Evolutionary conservation across 2,797 vertebrate genomes (phyloP).

Genomic region (Rhynchotus rufescens): DNA sequence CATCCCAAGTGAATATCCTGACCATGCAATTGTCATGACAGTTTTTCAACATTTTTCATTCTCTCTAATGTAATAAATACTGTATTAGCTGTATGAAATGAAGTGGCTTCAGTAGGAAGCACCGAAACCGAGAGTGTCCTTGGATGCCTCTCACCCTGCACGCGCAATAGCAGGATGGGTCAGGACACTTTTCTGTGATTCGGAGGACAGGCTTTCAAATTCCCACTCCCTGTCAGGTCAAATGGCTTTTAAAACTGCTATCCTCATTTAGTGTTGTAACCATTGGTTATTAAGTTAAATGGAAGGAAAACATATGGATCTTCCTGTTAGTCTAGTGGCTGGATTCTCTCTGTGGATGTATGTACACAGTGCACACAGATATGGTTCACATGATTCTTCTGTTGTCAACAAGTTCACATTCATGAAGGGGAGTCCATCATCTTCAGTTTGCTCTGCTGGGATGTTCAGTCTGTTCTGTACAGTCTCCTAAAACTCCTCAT

Average conservation of each 20-base stretch:
- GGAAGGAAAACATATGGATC: neutral
- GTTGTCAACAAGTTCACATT: neutral
- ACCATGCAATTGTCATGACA: neutral
- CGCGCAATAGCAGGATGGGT: neutral
- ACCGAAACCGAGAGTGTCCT: neutral
- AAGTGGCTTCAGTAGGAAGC: neutral
- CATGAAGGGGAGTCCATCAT: neutral
- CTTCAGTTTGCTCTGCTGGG: neutral
- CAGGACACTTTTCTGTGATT: neutral
- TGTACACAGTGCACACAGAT: accelerated
- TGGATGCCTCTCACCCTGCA: neutral
- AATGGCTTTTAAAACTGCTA: neutral
- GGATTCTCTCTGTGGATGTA: neutral
- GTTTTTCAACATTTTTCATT: neutral
- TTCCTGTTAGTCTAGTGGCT: neutral
- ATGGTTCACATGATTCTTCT: neutral
- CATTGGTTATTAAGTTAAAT: neutral
- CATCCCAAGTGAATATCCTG: neutral
- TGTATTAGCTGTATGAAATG: neutral
- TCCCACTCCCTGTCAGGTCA: neutral
- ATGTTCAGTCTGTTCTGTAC: too few species aligned
- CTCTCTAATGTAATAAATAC: neutral
- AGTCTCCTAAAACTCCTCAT: accelerated
- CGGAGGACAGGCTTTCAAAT: neutral
- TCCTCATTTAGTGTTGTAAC: neutral